Evolutionary conservation across 2,797 vertebrate genomes (phyloP), one percentile per base, ranked within the genome.

Genomic region (Monodelphis domestica): DNA sequence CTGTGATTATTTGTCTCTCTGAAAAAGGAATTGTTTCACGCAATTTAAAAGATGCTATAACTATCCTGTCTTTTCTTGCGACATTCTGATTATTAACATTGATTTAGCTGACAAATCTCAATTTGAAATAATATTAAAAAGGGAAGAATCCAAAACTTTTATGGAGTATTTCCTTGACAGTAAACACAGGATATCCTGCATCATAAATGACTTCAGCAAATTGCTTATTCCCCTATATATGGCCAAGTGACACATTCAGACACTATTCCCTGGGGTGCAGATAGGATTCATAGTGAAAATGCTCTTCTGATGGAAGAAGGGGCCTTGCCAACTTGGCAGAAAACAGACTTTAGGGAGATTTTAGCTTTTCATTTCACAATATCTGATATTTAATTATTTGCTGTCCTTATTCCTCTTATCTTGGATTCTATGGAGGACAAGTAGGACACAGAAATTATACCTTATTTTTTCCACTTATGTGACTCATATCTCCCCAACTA

Each of bases 131-230:
- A 53, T 50, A 90, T 91, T 54, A 89, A 56, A 92, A 45, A 88
- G 57, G 52, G 7, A 51, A 87, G 90, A 93, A 89, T 30, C 87
- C 90, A 92, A 91, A 89, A 95, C 59, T 89, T 94, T 96, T 93
- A 92, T 96, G 95, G 89, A 96, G 84, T 87, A 93, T 97, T 98
- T 97, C 97, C 97, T 94, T 90, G 94, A 92, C 92, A 94, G 93
- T 97, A 97, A 98, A 96, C 97, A 97, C 95, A 97, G 97, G 97
- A 97, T 98, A 95, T 97, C 97, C 97, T 97, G 91, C 90, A 94
- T 95, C 93, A 0, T 33, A 97, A 95, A 94, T 91, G 96, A 97
- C 91, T 93, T 94, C 95, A 96, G 94, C 91, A 87, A 97, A 95
- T 89, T 94, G 88, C 28, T 29, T 54, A 33, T 94, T 87, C 89